phyloP scores from a whole-genome alignment of 2,888 invertebrate species.

The Drosophila fulvimacula region DNA sequence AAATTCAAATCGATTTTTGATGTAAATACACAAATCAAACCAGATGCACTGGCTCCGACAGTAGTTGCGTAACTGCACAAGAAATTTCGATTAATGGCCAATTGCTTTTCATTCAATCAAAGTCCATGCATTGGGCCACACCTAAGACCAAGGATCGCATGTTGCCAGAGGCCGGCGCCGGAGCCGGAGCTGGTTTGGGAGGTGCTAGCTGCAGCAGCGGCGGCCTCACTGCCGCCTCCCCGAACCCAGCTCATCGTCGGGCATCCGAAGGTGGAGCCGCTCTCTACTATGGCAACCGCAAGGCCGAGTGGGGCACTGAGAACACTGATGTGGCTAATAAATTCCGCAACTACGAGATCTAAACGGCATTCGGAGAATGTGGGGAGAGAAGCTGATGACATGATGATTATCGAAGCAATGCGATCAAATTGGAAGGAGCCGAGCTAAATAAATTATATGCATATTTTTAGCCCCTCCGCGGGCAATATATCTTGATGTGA shows the following conservation, averaged over 20 bases:
- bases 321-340: conserved; percentile 93
- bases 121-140: conserved; percentile 97
- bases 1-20: conserved; percentile 5
- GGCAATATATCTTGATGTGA: conserved; percentile 61
- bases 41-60: conserved; percentile 44
- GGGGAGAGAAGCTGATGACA: background rate
- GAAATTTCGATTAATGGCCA: conserved; percentile 29
- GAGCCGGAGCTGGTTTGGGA: conserved; percentile 61
- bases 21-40: conserved; percentile 28
- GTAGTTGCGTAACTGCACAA: conserved; percentile 19
- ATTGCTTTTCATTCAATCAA: conserved; percentile 60
- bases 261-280: conserved; percentile 95
- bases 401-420: conserved; percentile 40
- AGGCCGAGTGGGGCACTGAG: conserved; percentile 89
- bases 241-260: conserved; percentile 88
- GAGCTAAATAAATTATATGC: conserved; percentile 35
- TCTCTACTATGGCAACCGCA: conserved; percentile 87
- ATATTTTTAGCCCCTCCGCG: conserved; percentile 40
- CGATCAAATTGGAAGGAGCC: conserved; percentile 18
- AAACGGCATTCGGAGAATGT: conserved; percentile 83
- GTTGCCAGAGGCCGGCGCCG: conserved; percentile 87
- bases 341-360: conserved; percentile 96
- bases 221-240: conserved; percentile 86
- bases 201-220: conserved; percentile 84
- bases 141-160: conserved; percentile 96